A percentile compares a stretch with the other conserved stretches of the same genome.
Evolutionary conservation across 2,888 invertebrate genomes (phyloP).

Genomic region (Hermaeophaga mercurialis): DNA sequence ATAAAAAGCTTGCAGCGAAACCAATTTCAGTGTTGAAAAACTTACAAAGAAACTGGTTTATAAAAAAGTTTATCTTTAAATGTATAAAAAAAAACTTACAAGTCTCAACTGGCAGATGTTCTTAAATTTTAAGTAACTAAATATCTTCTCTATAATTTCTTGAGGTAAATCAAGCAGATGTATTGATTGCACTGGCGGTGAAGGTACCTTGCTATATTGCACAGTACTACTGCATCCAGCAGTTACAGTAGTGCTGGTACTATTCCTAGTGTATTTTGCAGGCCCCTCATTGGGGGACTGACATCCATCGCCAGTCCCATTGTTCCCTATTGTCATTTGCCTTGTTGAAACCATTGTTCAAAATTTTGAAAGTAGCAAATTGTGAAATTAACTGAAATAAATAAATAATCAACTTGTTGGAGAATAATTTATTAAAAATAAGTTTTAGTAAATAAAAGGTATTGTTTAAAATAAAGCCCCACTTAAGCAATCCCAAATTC

Average conservation of each 20-base stretch:
- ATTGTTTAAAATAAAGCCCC: conserved; percentile 16
- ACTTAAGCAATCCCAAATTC: background rate
- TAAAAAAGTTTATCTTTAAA: too few species aligned
- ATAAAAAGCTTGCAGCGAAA: too few species aligned
- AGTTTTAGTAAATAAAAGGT: conserved; percentile 28
- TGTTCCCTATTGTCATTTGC: conserved; percentile 60
- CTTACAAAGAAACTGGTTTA: background rate
- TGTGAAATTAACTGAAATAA: conserved; percentile 19
- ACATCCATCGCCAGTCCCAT: conserved; percentile 51
- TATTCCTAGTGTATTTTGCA: conserved; percentile 51
- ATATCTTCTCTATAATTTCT: conserved; percentile 80
- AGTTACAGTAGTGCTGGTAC: conserved; percentile 32
- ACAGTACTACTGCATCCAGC: conserved; percentile 39
- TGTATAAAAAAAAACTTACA: conserved; percentile 70
- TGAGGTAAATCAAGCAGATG: conserved; percentile 75
- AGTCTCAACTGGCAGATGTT: conserved; percentile 77
- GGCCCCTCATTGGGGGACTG: conserved; percentile 43
- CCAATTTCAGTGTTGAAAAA: too few species aligned
- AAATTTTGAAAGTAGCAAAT: conserved; percentile 5
- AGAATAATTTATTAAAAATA: conserved; percentile 34
- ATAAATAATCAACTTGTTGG: conserved; percentile 16
- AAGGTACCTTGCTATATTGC: conserved; percentile 41
- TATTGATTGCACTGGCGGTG: conserved; percentile 41
- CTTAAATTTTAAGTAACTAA: conserved; percentile 76
- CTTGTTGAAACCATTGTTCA: conserved; percentile 63